Evolutionary conservation across 2,888 invertebrate species (phyloP), one percentile per base, ranked within the genome.

Genomic region (Leucoptera coffeella): DNA sequence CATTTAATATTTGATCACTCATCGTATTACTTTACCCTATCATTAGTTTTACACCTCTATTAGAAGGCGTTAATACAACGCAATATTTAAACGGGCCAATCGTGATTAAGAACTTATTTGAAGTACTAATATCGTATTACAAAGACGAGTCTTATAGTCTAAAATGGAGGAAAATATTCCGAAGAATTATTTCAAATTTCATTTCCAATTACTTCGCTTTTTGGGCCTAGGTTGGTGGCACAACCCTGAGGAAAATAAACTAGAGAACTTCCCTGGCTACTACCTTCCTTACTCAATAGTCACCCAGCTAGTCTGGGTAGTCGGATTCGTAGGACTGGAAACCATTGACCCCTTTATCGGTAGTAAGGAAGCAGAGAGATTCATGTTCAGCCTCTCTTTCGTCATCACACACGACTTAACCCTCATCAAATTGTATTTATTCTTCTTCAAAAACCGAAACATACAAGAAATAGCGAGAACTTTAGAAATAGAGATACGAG

Each of bases 201-300:
- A 69, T 34, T 69, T 43, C 31, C 30, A 36, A n/a, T 40, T 69
- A 12, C 34, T 69, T 4, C 47, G 69, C 27, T 51, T 56, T 27
- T 40, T 67, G 4, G 67, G 67, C 0, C 35, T 69, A 2, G 69
- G 69, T 13, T 67, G 67, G 69, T 69, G 67, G 67, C 69, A 69
- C 34, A 52, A 59, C 26, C 65, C 69, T 1, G 62, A 67, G 29
- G 54, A 65, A 41, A 39, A 30, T 2, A 45, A 61, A 10, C 52
- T 45, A 1, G 39, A 39, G 3, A 69, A 69, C 34, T 67, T 67
- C 31, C 50, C 50, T 2, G 54, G 58, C 21, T 49, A 45, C 39
- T 69, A 69, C 29, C 28, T 67, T 2, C 64, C 54, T 33, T 69
- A 69, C 36, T 42, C 60, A 1, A 50, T 67, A 27, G 25, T 52